These are phyloP conservation scores for Lepus oiostolus DNA, from an alignment of 2,797 vertebrate genomes.

Conservation along the genomic window DNA sequence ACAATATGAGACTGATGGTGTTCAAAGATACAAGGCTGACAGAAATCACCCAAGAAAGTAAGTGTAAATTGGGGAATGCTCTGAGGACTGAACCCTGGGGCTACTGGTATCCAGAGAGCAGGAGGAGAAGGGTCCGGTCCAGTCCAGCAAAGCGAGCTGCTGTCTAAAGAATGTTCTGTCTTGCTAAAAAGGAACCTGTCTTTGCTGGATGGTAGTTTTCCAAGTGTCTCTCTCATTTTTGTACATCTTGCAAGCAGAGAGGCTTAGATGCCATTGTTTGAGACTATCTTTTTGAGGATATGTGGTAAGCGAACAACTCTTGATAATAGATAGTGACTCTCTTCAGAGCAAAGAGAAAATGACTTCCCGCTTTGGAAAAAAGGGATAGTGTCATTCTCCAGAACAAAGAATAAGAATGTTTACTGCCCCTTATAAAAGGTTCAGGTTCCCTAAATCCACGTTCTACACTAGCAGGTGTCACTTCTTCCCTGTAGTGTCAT, in stretches of 20 bases:
- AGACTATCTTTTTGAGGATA: not conserved
- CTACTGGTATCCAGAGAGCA: not conserved
- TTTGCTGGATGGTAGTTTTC: conserved; percentile 8
- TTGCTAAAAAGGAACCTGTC: not conserved
- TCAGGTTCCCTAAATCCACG: not conserved
- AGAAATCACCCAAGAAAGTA: not conserved
- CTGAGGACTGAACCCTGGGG: not conserved
- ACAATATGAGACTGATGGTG: not conserved
- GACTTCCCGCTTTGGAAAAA: not conserved
- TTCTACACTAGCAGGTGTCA: not conserved
- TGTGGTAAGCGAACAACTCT: not conserved
- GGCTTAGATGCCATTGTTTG: not conserved
- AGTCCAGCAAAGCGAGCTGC: not conserved
- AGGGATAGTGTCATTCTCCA: not conserved
- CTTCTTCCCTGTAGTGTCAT: not conserved
- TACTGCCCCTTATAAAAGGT: not conserved
- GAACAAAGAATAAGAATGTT: not conserved
- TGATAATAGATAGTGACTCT: not conserved
- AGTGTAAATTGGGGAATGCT: not conserved
- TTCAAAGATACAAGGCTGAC: not conserved
- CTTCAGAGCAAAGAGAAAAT: not conserved
- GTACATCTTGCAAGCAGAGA: not conserved
- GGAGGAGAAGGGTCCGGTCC: not conserved
- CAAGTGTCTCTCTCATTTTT: not conserved
- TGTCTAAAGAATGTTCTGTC: not conserved